Evolutionary conservation across 2,113 vertebrate genomes (phyloP).

Genomic region (Gobius niger): DNA sequence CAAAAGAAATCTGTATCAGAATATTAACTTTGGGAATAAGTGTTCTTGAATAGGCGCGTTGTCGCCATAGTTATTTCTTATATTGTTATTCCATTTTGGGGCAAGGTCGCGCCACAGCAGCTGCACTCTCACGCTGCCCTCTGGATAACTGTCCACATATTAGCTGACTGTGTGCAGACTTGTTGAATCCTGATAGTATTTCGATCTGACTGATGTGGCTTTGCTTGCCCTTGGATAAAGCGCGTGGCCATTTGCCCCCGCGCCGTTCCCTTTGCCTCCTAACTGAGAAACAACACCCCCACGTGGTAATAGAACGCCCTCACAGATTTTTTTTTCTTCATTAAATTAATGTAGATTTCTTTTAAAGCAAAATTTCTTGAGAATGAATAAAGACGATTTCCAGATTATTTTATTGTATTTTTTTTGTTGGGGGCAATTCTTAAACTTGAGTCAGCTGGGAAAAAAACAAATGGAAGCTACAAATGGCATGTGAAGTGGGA

Average conservation of each 20-base stretch:
- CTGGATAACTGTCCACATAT: slow-evolving; percentile 36
- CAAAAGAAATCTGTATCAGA: too few relatives aligned
- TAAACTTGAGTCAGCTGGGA: slow-evolving; percentile 25
- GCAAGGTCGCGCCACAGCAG: slow-evolving; percentile 50
- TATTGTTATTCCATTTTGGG: slow-evolving; percentile 28
- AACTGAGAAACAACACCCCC: slow-evolving; percentile 36
- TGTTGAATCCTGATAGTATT: slow-evolving; percentile 15
- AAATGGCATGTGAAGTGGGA: slow-evolving; percentile 52
- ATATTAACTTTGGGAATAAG: too few relatives aligned
- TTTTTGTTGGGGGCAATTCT: background rate
- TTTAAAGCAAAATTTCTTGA: slow-evolving; percentile 2
- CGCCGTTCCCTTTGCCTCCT: background rate
- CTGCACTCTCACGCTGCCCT: slow-evolving; percentile 24
- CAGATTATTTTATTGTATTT: slow-evolving; percentile 1
- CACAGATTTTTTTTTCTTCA: background rate
- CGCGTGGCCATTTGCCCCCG: background rate
- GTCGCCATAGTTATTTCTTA: slow-evolving; percentile 43
- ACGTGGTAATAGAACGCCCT: slow-evolving; percentile 36
- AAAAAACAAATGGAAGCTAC: slow-evolving; percentile 46
- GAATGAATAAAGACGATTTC: background rate
- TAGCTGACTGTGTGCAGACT: slow-evolving; percentile 21
- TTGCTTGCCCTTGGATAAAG: background rate
- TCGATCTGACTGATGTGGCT: slow-evolving; percentile 26
- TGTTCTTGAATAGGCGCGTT: background rate
- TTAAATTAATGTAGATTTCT: background rate